Percentiles rank a stretch among this genome's conserved stretches.
These are phyloP conservation scores for Heterodera carotae DNA, from an alignment of 1,140 invertebrate genomes.

Conservation along the genomic window DNA sequence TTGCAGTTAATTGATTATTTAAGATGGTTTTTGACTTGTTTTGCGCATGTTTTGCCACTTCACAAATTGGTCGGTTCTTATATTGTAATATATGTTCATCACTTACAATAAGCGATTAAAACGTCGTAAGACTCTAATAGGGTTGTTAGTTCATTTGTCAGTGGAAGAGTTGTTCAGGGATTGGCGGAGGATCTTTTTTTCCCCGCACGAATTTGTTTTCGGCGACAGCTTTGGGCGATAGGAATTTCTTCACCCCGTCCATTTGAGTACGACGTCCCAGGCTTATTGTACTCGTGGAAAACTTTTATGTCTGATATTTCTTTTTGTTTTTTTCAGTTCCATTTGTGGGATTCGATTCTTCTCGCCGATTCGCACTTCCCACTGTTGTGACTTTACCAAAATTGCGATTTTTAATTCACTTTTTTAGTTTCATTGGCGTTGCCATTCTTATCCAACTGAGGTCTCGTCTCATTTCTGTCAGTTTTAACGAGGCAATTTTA, in stretches of 20 bases:
- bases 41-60: conserved; percentile 89
- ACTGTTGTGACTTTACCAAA: conserved; percentile 66
- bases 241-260: too few species aligned
- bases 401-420: conserved; percentile 2
- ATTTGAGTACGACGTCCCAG: too few species aligned
- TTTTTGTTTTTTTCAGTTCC: conserved; percentile 69
- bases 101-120: too few species aligned
- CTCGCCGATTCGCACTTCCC: conserved; percentile 91
- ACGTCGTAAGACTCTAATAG: too few species aligned
- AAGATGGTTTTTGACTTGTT: conserved; percentile 96
- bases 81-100: too few species aligned
- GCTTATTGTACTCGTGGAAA: too few species aligned
- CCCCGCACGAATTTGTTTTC: too few species aligned
- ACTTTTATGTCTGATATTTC: not conserved
- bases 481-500: conserved; percentile 60
- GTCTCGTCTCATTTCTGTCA: conserved; percentile 50
- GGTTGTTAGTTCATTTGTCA: too few species aligned
- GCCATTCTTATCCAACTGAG: conserved; percentile 80
- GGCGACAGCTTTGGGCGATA: too few species aligned
- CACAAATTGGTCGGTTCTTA: conserved; percentile 77
- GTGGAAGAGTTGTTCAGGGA: too few species aligned
- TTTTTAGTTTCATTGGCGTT: conserved; percentile 78
- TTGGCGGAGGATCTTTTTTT: too few species aligned
- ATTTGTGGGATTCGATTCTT: conserved; percentile 94
- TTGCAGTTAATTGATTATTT: not conserved